phyloP scores from a whole-genome alignment of 2,113 vertebrate species.

The Corythoichthys intestinalis region DNA sequence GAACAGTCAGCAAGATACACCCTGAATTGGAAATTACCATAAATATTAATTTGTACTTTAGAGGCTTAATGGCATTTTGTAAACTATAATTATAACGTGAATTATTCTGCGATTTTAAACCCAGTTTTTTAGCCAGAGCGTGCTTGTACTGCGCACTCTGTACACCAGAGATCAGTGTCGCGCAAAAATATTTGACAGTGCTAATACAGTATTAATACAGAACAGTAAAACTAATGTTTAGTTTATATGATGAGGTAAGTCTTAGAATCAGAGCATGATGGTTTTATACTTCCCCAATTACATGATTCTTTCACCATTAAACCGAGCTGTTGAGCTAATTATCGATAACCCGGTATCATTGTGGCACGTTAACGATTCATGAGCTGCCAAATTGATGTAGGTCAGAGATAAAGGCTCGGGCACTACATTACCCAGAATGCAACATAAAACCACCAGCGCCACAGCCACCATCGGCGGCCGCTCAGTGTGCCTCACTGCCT shows the following conservation, averaged over 20 bases:
- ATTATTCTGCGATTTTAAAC: too few relatives aligned
- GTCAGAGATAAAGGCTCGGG: constrained; percentile 23
- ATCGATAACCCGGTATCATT: neutral
- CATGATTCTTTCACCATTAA: neutral
- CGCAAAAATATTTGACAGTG: neutral
- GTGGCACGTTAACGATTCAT: constrained; percentile 1
- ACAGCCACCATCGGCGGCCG: constrained; percentile 29
- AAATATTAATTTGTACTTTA: too few relatives aligned
- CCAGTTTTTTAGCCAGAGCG: too few relatives aligned
- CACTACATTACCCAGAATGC: constrained; percentile 73
- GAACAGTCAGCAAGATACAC: too few relatives aligned
- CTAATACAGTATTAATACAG: neutral
- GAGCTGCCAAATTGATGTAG: constrained; percentile 50
- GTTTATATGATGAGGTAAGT: too few relatives aligned
- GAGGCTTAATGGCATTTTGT: too few relatives aligned
- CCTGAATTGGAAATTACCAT: too few relatives aligned
- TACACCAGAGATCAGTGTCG: constrained; percentile 51
- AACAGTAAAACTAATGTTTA: too few relatives aligned
- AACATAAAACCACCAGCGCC: constrained; percentile 16
- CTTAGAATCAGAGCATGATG: too few relatives aligned
- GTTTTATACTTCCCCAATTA: too few relatives aligned
- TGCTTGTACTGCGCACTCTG: constrained; percentile 7
- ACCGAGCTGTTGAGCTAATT: neutral
- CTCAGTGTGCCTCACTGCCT: neutral
- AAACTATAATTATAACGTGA: too few relatives aligned